Percentiles rank a stretch among this genome's conserved stretches.
Conservation (phyloP, 2,797 vertebrate species). For the Spatula clypeata region DNA sequence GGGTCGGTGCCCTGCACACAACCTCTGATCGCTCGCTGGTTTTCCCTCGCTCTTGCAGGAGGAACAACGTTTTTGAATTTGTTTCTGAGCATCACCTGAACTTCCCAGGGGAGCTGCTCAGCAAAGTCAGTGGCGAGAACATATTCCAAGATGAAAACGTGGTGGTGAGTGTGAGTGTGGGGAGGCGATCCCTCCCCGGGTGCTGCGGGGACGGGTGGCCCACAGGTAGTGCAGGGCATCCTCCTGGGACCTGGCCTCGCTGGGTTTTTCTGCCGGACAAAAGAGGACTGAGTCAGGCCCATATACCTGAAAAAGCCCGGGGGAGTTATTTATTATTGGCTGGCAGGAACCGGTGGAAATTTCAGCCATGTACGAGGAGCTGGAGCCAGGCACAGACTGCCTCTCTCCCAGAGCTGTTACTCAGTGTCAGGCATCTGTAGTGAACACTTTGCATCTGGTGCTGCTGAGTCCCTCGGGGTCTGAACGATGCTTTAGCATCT, state of each 20-base stretch:
- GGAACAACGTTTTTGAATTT: conserved; percentile 85
- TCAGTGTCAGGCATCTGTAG: not conserved
- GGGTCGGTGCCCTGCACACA: not conserved
- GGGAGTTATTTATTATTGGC: not conserved
- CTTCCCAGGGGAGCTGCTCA: conserved; percentile 88
- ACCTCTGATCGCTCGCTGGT: rapidly evolving
- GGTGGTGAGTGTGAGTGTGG: conserved; percentile 74
- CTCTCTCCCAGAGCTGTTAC: not conserved
- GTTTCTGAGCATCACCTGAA: conserved; percentile 85
- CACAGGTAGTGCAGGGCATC: not conserved
- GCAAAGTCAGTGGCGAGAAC: conserved; percentile 84
- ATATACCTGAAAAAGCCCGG: not conserved
- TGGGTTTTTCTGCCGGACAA: not conserved
- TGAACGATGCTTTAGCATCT: not conserved
- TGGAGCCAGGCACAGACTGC: not conserved
- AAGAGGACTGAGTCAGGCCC: no score
- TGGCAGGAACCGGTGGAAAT: not conserved
- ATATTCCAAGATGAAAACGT: conserved; percentile 87
- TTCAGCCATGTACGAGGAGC: not conserved
- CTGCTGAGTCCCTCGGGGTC: not conserved
- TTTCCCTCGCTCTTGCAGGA: conserved; percentile 77
- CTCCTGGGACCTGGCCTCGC: not conserved
- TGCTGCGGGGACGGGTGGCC: not conserved
- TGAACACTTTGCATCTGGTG: not conserved
- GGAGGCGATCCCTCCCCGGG: not conserved